Base-by-base conservation (phyloP, 2,797 vertebrate genomes). In the Sylvia borin region DNA sequence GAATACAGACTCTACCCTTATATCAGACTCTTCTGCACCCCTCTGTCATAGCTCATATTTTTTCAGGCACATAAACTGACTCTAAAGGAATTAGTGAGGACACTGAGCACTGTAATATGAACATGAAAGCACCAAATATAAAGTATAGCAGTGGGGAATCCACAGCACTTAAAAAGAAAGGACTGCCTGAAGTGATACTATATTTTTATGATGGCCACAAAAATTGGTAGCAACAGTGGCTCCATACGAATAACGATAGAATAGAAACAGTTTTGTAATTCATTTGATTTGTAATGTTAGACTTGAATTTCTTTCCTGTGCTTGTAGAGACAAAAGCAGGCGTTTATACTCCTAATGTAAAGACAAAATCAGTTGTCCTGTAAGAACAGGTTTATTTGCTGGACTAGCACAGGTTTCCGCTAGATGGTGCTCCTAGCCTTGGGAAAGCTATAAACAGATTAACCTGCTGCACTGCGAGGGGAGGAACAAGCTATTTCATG, bases 401-500 rank as follows among this genome's bases (percentile, higher is more conserved):
- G 38, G 66, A 60, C 5, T 31, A 61, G 50, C 40, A 34, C 0
- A 24, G 16, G 7, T 42, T 90, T 81, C 94, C 96, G 11, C 96
- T 93, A 96, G 96, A 78, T 96, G 96, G 96, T 83, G 96, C 95
- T 96, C 80, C 77, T 34, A n/a, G 45, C 71, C 74, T 67, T 88
- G 62, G 42, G 47, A 93, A 95, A 85, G 34, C 29, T 21, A 40
- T 7, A 18, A 47, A 9, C 0, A 4, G 40, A 7, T 78, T 31
- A 22, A 60, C 31, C 31, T 19, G 67, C 50, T 20, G 21, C 79
- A 11, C 0, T 13, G 11, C 4, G 4, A 77, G 31, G 5, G 16
- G 8, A 54, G 16, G 38, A 70, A 48, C 10, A 12, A 16, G 14
- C 3, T n/a, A 9, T 48, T 51, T 18, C n/a, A 18, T 1, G 55